Base-by-base conservation (phyloP, 2,113 vertebrate species). In the Psittacula cyanocephala region DNA sequence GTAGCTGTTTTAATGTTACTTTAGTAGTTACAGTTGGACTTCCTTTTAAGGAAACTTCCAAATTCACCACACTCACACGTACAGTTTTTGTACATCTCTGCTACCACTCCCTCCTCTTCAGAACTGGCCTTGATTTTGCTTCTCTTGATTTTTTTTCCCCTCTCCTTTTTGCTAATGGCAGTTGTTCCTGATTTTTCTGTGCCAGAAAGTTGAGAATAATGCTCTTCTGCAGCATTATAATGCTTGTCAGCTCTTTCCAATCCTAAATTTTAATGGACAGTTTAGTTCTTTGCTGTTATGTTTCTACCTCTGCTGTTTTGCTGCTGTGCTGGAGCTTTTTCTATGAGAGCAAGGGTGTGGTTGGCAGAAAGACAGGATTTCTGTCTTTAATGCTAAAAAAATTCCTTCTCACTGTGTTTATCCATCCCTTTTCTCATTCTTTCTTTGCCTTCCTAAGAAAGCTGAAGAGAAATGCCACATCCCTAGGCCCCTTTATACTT, bases 201-300 rank as follows among this genome's bases (percentile, higher is more conserved):
- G 77, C 81, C 76, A 78, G 77, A 49, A 89, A 95, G 71, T 75
- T 79, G 63, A 84, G 93, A 91, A 81, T 91, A 95, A 91, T 91
- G 52, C 69, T 96, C 64, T 97, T 95, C 88, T 94, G 86, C 22
- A 0, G 64, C 90, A 53, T 75, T 92, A 5, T 53, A 79, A 83
- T 85, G 68, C 81, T 96, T 89, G 83, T 95, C 89, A 97, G 89
- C 81, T 91, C 41, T 95, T 97, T 95, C 87, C 77, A 89, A 13
- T 85, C 64, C 63, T 55, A 81, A 91, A 67, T 86, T 96, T 89
- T 96, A 95, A 96, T 87, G 87, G 94, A 78, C 89, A 91, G 71
- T 96, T 97, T 72, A 80, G 77, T 88, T 91, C 85, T 35, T 92
- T 85, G 59, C 86, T 35, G 87, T 91, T 93, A 39, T 29, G 22